A percentile compares a stretch with the other conserved stretches of the same genome.
These are phyloP conservation scores for Alcis repandata DNA, from an alignment of 2,888 invertebrate species.

Conservation along the genomic window DNA sequence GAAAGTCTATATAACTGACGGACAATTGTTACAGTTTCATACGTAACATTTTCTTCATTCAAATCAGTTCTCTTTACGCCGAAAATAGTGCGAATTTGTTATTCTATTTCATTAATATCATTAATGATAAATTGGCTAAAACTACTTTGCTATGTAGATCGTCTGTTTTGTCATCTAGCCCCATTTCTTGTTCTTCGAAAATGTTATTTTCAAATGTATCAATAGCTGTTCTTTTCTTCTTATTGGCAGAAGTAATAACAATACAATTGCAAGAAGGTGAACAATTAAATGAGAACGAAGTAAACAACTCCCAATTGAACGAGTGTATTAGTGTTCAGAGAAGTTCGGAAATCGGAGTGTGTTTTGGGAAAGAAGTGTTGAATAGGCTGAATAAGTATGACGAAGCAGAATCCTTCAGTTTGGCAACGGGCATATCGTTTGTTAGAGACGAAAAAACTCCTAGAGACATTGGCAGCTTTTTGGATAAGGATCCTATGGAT, in stretches of 20 bases:
- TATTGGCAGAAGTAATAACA: slow-evolving; percentile 67
- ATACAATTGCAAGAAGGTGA: slow-evolving; percentile 78
- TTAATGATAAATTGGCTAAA: not conserved
- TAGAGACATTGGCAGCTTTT: slow-evolving; percentile 88
- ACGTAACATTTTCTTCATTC: slow-evolving; percentile 69
- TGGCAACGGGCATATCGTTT: slow-evolving; percentile 88
- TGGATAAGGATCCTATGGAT: slow-evolving; percentile 91
- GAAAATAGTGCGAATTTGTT: slow-evolving; percentile 8
- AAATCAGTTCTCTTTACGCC: slow-evolving; percentile 58
- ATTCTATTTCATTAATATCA: not conserved
- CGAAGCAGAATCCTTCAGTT: slow-evolving; percentile 88
- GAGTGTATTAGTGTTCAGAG: slow-evolving; percentile 74
- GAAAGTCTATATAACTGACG: slow-evolving; percentile 82
- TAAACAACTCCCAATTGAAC: slow-evolving; percentile 71
- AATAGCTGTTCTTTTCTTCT: slow-evolving; percentile 35
- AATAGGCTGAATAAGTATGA: slow-evolving; percentile 89
- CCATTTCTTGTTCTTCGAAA: slow-evolving; percentile 18
- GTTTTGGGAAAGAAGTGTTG: slow-evolving; percentile 90
- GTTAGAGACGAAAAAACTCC: slow-evolving; percentile 89
- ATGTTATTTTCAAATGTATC: slow-evolving; percentile 46
- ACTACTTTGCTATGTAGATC: slow-evolving; percentile 35
- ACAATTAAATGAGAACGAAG: slow-evolving; percentile 69
- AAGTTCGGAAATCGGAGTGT: slow-evolving; percentile 85
- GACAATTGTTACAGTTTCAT: slow-evolving; percentile 69
- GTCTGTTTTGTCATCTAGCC: not conserved